phyloP scores from a whole-genome alignment of 2,888 invertebrate genomes.

The Stenchaetothrips biformis region DNA sequence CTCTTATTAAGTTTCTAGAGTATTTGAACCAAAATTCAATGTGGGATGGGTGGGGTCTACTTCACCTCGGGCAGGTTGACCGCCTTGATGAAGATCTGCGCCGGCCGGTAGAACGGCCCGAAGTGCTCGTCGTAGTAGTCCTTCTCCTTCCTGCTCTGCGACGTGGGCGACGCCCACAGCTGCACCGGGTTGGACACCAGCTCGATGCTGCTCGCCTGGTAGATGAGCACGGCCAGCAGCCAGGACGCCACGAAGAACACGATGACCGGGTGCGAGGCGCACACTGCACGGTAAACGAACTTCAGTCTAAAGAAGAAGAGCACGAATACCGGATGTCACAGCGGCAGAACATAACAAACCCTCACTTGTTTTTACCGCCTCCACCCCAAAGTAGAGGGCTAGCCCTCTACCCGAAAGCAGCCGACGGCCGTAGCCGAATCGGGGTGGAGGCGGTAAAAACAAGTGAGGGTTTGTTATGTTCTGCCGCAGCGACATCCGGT shows the following conservation, averaged over 20 bases:
- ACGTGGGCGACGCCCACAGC: constrained; percentile 84
- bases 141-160: constrained; percentile 75
- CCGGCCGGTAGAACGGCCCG: constrained; percentile 81
- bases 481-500: too few species aligned
- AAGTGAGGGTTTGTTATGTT: too few species aligned
- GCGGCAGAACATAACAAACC: too few species aligned
- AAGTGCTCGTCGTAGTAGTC: constrained; percentile 79
- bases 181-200: constrained; percentile 87
- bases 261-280: constrained; percentile 62
- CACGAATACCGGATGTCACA: too few species aligned
- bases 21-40: background rate
- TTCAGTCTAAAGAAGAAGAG: too few species aligned
- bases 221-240: constrained; percentile 56
- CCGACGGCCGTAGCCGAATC: too few species aligned
- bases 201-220: constrained; percentile 62
- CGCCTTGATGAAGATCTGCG: constrained; percentile 79
- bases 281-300: constrained; percentile 49
- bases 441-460: too few species aligned
- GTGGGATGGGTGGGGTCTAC: background rate
- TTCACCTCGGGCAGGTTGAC: constrained; percentile 53
- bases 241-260: constrained; percentile 61
- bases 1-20: too few species aligned
- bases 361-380: background rate
- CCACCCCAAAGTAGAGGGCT: too few species aligned
- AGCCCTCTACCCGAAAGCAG: too few species aligned